Conservation (phyloP, 2,113 vertebrate genomes). For the Carassius gibelio region DNA sequence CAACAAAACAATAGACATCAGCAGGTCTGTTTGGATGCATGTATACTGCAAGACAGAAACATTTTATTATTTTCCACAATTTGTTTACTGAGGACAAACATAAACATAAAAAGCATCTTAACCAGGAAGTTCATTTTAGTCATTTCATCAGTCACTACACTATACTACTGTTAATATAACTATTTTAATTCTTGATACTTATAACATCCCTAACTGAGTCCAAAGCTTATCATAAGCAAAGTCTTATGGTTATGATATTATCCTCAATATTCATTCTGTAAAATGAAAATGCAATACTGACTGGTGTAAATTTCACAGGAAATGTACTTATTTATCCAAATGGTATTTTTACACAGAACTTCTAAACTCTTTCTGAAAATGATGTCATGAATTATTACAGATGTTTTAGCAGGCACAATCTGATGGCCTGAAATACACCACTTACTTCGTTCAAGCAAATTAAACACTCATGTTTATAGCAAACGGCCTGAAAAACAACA, state of each 20-base stretch:
- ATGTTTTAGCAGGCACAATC: background rate
- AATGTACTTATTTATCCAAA: background rate
- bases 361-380: background rate
- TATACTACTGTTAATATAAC: too few relatives aligned
- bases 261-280: too few relatives aligned
- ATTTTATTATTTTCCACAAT: background rate
- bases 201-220: too few relatives aligned
- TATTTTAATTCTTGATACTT: too few relatives aligned
- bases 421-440: background rate
- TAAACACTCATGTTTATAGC: too few relatives aligned
- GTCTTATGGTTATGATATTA: too few relatives aligned
- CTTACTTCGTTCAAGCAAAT: background rate
- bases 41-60: background rate
- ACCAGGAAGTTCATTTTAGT: background rate
- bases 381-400: conserved; percentile 8
- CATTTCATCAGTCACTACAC: background rate
- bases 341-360: background rate
- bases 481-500: background rate
- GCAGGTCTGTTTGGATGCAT: background rate
- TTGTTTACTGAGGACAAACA: background rate
- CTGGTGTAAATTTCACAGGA: background rate
- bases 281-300: background rate
- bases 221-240: too few relatives aligned
- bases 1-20: background rate
- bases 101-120: background rate